These are phyloP conservation scores for Catharus minimus DNA, from an alignment of 2,113 vertebrate species.

Conservation along the genomic window DNA sequence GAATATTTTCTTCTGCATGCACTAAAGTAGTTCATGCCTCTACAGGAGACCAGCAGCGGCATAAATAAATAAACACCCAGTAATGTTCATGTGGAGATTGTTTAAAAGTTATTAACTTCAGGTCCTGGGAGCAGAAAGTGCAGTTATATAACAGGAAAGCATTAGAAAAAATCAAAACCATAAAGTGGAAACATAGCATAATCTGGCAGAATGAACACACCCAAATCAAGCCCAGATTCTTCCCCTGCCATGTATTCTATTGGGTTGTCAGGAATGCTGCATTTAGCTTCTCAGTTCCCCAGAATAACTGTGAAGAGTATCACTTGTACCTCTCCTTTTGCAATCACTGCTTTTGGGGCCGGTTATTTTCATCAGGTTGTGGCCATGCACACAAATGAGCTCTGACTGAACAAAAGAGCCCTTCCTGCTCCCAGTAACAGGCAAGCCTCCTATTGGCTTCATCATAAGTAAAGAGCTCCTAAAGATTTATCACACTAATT, in stretches of 20 bases:
- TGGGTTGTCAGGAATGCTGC: no score
- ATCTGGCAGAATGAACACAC: background rate
- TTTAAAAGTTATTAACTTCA: constrained; percentile 12
- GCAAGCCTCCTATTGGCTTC: background rate
- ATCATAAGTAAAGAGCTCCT: background rate
- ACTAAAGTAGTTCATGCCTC: background rate
- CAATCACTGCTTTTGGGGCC: background rate
- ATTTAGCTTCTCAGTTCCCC: background rate
- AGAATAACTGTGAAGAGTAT: background rate
- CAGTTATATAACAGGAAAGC: background rate
- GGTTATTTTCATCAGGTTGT: background rate
- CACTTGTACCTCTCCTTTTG: background rate
- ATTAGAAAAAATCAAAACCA: background rate
- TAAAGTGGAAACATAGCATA: background rate
- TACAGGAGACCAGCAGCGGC: background rate
- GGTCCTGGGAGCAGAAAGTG: background rate
- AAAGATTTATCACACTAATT: background rate
- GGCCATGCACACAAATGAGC: background rate
- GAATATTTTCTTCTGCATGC: background rate
- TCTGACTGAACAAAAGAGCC: background rate
- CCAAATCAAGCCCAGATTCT: background rate
- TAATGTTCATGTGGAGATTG: background rate
- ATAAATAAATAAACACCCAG: constrained; percentile 52
- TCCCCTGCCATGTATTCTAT: background rate
- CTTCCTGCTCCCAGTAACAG: background rate